Evolutionary conservation across 1,140 invertebrate genomes (phyloP), one percentile per base, ranked within the genome.

Genomic region (Lepidostoma basale): DNA sequence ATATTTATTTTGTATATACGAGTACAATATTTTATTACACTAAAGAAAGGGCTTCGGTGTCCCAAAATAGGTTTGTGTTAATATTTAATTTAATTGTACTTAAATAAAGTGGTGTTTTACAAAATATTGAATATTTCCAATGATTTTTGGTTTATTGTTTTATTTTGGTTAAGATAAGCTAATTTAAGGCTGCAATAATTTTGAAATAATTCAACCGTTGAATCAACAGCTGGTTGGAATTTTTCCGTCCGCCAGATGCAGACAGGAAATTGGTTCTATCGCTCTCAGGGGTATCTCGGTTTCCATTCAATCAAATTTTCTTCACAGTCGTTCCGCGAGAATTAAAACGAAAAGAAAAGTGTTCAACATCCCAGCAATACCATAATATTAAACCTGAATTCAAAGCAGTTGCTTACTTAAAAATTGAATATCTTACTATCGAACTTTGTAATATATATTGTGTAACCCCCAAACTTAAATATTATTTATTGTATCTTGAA

Each of bases 141-240:
- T 6, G 12, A 33, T 12, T 6, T 33, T 33, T 33, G 6, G 12
- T 33, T 33, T 6, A 6, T 6, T 33, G 12, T 6, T 6, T 33
- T 33, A 33, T 33, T 6, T 33, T 33, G 5, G 12, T 33, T 33
- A 6, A 5, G 5, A 33, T 6, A 33, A 33, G 30, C 5, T 12
- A 33, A 6, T 33, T 33, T 33, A 33, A 6, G 30, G 12, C 12
- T 33, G 5, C 30, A 33, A 6, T 12, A 33, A 33, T n/a, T 6
- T 12, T 12, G 30, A 33, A 33, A 6, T 33, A 6, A 33, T 33
- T 9, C n/a, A 45, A 8, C 18, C 14, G n/a, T 18, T 42, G 36
- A 60, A 60, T 60, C 56, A 60, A 60, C 56, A 60, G 56, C 12
- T 60, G 56, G 33, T 42, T 44, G n/a, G 25, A 42, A 60, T 39